These are phyloP conservation scores for Tipula unca DNA, from an alignment of 2,888 invertebrate species.

Conservation along the genomic window DNA sequence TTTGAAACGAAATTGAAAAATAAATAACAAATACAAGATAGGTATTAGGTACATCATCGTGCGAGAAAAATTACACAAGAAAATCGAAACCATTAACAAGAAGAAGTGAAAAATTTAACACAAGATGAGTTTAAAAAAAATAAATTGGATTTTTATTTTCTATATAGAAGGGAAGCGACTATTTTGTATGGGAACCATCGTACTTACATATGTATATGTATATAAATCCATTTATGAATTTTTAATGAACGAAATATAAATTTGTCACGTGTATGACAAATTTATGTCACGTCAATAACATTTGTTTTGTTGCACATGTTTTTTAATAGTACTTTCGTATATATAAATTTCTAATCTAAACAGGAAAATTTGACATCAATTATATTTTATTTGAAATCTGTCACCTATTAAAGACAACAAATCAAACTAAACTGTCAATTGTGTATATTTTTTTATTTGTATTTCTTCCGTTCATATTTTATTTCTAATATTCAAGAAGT, in stretches of 20 bases:
- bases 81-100: conserved; percentile 8
- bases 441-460: neutral
- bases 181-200: neutral
- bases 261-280: neutral
- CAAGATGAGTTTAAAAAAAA: neutral
- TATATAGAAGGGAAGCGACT: neutral
- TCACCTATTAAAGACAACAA: neutral
- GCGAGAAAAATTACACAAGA: conserved; percentile 3
- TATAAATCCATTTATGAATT: neutral
- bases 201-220: too few species aligned
- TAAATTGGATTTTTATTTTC: neutral
- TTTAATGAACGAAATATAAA: neutral
- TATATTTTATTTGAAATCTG: conserved; percentile 14
- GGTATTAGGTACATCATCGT: neutral
- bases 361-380: neutral
- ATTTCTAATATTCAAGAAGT: neutral
- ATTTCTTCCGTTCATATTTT: neutral
- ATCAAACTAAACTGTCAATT: neutral
- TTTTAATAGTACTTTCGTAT: too few species aligned
- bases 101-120: conserved; percentile 2
- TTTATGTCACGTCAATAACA: neutral
- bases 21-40: neutral
- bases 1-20: neutral
- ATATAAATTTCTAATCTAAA: neutral
- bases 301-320: neutral